Evolutionary conservation across 35 echinoderm and acorn worm species (phyloP), one percentile per base, ranked within the genome.

Genomic region (Amphiura filiformis): DNA sequence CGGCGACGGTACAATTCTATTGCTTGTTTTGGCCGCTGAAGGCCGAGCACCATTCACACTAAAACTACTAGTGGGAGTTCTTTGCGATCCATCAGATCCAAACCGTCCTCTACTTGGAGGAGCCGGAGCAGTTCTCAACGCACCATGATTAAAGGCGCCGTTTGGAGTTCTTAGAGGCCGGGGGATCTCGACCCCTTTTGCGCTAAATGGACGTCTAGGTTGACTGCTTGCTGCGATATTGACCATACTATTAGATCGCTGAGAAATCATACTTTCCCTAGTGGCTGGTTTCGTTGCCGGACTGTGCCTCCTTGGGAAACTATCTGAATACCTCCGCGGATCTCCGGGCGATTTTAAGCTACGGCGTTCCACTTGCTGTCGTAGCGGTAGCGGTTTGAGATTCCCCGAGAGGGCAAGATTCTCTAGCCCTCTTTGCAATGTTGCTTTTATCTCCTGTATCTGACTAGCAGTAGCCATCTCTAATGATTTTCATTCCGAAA

Each of bases 391-490:
- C 0, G 90, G 96, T 78, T 99, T 99, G 3, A 92, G 65, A 57
- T 94, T 91, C 34, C 87, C 92, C 41, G 93, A 90, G 22, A 99
- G 86, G 40, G 90, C 87, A 18, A 99, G 85, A 36, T 94, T 99
- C 86, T 99, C 96, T n/a, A 99, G 76, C 36, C 96, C 93, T 13
- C 96, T 75, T 76, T 94, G 93, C 18, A 99, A 78, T n/a, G 90
- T 99, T 57, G 96, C 87, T 87, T 89, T 85, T 26, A 94, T 92
- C 78, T 95, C 90, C 31, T 99, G 84, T 37, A n/a, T 89, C 65
- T 99, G 90, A 86, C 47, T 94, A 2, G 90, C 86, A 39, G 96
- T 94, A n/a, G 93, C 93, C 96, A 99, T 99, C 28, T 70, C 41
- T 47, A 4, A 4, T 17, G 41, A 47, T 9, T 47, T 47, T 47